phyloP scores from a whole-genome alignment of 2,113 vertebrate species.

The Pelmatolapia mariae region DNA sequence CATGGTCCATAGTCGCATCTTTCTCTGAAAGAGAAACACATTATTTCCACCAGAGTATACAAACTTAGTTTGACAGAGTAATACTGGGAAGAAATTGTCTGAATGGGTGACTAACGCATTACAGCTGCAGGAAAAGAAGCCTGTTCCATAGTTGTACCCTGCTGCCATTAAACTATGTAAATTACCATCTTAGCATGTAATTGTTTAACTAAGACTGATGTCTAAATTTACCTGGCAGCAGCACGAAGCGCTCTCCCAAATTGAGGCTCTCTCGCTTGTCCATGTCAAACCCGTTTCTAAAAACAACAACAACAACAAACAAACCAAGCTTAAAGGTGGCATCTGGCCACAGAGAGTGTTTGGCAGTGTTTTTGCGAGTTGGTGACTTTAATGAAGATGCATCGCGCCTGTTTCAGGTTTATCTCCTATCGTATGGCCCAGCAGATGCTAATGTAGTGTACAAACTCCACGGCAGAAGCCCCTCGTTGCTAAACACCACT shows the following conservation, averaged over 20 bases:
- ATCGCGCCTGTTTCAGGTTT: constrained; percentile 59
- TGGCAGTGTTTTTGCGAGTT: constrained; percentile 58
- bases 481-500: constrained; percentile 37
- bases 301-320: neutral
- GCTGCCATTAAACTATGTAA: constrained; percentile 24
- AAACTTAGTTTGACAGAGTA: constrained; percentile 9
- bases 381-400: constrained; percentile 72
- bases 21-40: neutral
- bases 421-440: constrained; percentile 65
- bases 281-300: neutral
- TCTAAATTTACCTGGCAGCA: constrained; percentile 26
- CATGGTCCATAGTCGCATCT: neutral
- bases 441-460: constrained; percentile 69
- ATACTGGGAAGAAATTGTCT: neutral
- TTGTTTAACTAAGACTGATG: constrained; percentile 59
- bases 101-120: neutral
- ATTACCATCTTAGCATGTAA: constrained; percentile 38
- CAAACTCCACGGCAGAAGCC: constrained; percentile 44
- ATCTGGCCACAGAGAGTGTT: constrained; percentile 59
- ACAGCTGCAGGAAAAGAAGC: neutral
- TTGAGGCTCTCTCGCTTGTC: neutral
- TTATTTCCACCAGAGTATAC: neutral
- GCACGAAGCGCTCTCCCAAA: neutral
- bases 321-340: constrained; percentile 50
- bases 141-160: neutral